Evolutionary conservation across 2,797 vertebrate genomes (phyloP), one percentile per base, ranked within the genome.

Genomic region (Poeciliopsis infans): DNA sequence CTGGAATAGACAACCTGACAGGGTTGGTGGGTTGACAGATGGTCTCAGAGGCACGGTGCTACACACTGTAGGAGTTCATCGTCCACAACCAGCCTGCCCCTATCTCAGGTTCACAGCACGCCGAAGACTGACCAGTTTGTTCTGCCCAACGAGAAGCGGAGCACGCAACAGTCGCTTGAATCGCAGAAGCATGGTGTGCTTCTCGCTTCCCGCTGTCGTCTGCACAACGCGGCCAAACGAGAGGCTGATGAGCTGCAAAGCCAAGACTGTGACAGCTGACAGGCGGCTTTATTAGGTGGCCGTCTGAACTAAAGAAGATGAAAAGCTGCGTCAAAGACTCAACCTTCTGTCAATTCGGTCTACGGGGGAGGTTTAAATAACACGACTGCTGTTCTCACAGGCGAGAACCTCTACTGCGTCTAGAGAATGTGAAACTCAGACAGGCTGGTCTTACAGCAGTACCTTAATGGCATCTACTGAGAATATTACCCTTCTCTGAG

Each of bases 261-360:
- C 41, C 79, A 77, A 51, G 72, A 47, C 72, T 20, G 76, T 55
- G 75, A 84, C 84, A 76, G 75, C 76, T 74, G 76, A 83, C 61
- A 78, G 69, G 71, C 46, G 3, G 23, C 53, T 45, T 77, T 69
- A 75, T 83, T 71, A 41, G 59, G 78, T 49, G 82, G 46, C 7
- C 4, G 28, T 70, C 43, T 41, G 64, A 85, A 59, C 73, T 74
- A 64, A 59, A 81, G 75, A 72, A 83, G 81, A 79, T 61, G 47
- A 16, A 51, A 78, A 57, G 57, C 71, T 15, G 59, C 51, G 47
- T 66, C 70, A 71, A 79, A 79, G 41, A 79, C 72, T 64, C 61
- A 16, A 68, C 75, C 43, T 74, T 76, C 79, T 71, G 76, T 80
- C 51, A 71, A 39, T 18, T 43, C 49, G 12, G 66, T 57, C 76